A percentile compares a stretch with the other conserved stretches of the same genome.
Evolutionary conservation across 92 coral and sea anemone genomes (phyloP).

Genomic region (Zoanthus gigantus): DNA sequence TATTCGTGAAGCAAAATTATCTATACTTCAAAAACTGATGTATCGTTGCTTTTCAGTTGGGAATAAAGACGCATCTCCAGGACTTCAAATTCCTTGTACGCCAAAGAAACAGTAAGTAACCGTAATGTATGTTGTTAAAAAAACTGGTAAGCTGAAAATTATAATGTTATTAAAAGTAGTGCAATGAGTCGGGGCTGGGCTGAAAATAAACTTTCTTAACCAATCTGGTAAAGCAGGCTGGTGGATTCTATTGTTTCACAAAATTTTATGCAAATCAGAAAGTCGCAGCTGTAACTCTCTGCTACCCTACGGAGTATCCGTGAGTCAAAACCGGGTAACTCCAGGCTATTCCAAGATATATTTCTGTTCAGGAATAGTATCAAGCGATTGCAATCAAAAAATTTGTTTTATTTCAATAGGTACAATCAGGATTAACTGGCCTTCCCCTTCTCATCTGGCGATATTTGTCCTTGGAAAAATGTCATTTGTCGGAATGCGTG

Average conservation of each 20-base stretch:
- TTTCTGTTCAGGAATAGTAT: not conserved
- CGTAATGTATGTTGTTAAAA: not conserved
- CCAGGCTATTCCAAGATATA: too few species aligned
- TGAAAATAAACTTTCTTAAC: too few species aligned
- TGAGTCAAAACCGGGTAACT: too few species aligned
- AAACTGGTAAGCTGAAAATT: too few species aligned
- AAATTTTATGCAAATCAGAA: too few species aligned
- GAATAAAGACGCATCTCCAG: conserved; percentile 78
- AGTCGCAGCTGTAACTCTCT: too few species aligned
- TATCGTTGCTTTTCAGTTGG: conserved; percentile 59
- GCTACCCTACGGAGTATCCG: too few species aligned
- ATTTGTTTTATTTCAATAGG: conserved; percentile 35
- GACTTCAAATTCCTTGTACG: conserved; percentile 65
- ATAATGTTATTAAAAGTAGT: too few species aligned
- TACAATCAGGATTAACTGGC: conserved; percentile 64
- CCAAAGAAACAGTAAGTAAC: conserved; percentile 66
- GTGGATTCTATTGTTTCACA: too few species aligned
- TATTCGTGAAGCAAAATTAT: not conserved
- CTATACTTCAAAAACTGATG: too few species aligned
- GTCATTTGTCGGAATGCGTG: conserved; percentile 55
- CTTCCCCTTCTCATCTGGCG: conserved; percentile 58
- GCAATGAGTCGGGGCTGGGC: too few species aligned
- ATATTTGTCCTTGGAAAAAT: conserved; percentile 65
- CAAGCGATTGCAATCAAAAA: not conserved
- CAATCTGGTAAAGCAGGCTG: too few species aligned